Evolutionary conservation across 2,113 vertebrate species (phyloP).

Genomic region (Synodontis membranacea): DNA sequence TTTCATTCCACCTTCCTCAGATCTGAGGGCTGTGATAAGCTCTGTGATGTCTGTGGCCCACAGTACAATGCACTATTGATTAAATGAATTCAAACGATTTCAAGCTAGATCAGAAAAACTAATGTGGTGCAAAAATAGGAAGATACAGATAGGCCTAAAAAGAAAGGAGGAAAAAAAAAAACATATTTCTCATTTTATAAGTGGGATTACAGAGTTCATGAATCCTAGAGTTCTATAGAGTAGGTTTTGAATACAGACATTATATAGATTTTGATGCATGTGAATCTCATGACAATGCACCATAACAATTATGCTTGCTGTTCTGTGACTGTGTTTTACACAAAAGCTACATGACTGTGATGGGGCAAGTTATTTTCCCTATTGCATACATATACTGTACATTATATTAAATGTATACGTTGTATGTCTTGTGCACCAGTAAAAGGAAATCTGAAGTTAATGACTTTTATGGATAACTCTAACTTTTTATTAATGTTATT

Average conservation of each 20-base stretch:
- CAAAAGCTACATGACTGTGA: background rate
- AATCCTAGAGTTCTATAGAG: background rate
- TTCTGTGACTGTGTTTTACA: background rate
- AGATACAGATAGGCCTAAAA: background rate
- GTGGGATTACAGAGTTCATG: background rate
- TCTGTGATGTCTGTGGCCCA: background rate
- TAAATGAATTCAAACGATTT: slow-evolving; percentile 23
- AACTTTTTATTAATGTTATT: too few species aligned
- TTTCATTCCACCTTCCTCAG: background rate
- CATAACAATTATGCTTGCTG: background rate
- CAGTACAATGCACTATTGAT: background rate
- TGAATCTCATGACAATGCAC: background rate
- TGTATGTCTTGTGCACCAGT: background rate
- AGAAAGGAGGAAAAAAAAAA: background rate
- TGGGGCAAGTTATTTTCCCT: background rate
- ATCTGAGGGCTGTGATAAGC: slow-evolving; percentile 5
- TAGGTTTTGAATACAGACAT: background rate
- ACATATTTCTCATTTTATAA: background rate
- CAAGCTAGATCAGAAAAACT: background rate
- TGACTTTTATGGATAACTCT: background rate
- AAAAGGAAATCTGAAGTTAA: background rate
- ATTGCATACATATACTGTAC: background rate
- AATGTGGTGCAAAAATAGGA: background rate
- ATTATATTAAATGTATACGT: too few species aligned
- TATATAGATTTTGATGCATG: background rate